A percentile compares a stretch with the other conserved stretches of the same genome.
Conservation (phyloP, 1,140 invertebrate genomes). For the Drosophila tristis region DNA sequence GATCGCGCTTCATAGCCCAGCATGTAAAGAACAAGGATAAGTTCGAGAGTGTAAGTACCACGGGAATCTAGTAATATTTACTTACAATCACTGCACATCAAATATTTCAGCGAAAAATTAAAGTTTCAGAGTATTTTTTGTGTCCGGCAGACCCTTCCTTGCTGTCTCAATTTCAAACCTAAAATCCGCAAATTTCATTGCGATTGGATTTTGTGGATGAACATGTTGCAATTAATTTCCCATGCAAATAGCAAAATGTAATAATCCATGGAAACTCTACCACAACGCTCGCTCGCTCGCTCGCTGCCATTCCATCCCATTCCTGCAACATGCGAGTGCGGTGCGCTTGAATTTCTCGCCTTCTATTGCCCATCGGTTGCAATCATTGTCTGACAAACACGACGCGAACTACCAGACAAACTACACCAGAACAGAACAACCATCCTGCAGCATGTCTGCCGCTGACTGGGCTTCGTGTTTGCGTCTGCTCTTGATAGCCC, state of each 20-base stretch:
- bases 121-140: too few species aligned
- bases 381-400: conserved; percentile 40
- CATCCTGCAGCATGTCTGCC: conserved; percentile 30
- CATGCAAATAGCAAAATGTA: conserved; percentile 24
- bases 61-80: too few species aligned
- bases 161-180: background rate
- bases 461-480: conserved; percentile 39
- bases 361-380: conserved; percentile 28
- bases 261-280: conserved; percentile 22
- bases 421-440: conserved; percentile 11
- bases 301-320: background rate
- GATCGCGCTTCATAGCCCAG: conserved; percentile 96
- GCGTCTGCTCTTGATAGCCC: conserved; percentile 64
- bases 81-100: background rate
- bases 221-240: conserved; percentile 44
- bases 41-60: conserved; percentile 93
- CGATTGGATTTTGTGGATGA: conserved; percentile 10
- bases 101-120: background rate
- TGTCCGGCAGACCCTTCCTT: too few species aligned
- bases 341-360: conserved; percentile 32
- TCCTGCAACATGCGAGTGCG: conserved; percentile 17
- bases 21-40: conserved; percentile 97
- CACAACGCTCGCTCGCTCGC: background rate
- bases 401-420: conserved; percentile 18
- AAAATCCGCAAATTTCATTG: background rate